phyloP scores from a whole-genome alignment of 2,888 invertebrate genomes.

The Drosophila mimica region DNA sequence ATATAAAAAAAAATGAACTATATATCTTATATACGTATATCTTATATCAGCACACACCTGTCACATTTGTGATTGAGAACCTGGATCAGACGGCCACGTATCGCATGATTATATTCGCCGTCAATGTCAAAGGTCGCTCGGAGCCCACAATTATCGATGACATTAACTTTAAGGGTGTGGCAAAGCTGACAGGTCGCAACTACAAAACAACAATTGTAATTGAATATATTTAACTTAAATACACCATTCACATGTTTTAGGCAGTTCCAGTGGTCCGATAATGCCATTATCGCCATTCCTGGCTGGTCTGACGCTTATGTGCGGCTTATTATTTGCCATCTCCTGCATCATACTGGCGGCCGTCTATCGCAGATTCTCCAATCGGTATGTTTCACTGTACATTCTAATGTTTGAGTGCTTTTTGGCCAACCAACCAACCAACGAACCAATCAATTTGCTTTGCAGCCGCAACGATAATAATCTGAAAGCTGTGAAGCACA shows the following conservation, averaged over 20 bases:
- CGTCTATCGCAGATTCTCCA: constrained; percentile 88
- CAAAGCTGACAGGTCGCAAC: constrained; percentile 92
- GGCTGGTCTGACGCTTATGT: constrained; percentile 91
- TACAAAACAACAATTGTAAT: neutral
- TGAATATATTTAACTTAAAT: neutral
- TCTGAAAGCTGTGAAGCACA: constrained; percentile 85
- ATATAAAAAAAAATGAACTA: neutral
- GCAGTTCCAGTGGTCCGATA: constrained; percentile 87
- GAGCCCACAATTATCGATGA: constrained; percentile 93
- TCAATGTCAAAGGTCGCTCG: constrained; percentile 94
- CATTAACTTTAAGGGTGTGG: constrained; percentile 93
- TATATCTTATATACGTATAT: neutral
- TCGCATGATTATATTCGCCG: constrained; percentile 92
- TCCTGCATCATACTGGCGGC: constrained; percentile 92
- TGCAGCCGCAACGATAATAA: constrained; percentile 84
- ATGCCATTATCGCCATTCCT: constrained; percentile 91
- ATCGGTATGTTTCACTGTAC: constrained; percentile 84
- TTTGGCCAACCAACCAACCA: neutral
- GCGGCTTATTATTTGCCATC: constrained; percentile 90
- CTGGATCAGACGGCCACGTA: constrained; percentile 91
- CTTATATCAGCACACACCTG: constrained; percentile 81
- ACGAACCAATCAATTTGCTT: constrained; percentile 60
- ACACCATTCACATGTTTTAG: constrained; percentile 83
- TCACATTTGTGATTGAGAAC: constrained; percentile 85
- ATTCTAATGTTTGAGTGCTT: constrained; percentile 18